Evolutionary conservation across 2,888 invertebrate species (phyloP).

Genomic region (Drosophila prolongata): DNA sequence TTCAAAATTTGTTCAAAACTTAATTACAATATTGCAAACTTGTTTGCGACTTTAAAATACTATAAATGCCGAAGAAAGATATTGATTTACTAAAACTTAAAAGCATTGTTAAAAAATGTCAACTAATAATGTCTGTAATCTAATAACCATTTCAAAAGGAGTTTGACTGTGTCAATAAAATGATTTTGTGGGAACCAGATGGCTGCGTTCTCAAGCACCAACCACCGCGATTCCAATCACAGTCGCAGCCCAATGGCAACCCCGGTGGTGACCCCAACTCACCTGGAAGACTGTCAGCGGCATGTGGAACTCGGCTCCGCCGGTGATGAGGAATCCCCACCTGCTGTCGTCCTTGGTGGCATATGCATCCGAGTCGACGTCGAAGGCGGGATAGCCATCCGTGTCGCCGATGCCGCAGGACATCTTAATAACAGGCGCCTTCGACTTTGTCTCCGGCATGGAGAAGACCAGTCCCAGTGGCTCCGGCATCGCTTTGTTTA

Average conservation of each 20-base stretch:
- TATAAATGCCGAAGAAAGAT: no score
- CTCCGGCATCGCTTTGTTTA: conserved; percentile 78
- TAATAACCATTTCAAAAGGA: no score
- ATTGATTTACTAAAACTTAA: no score
- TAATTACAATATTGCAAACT: no score
- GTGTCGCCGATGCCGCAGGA: conserved; percentile 84
- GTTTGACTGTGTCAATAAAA: neutral
- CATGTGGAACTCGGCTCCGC: conserved; percentile 85
- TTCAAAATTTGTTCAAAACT: no score
- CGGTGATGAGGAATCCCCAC: conserved; percentile 85
- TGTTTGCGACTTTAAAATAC: no score
- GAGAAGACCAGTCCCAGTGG: conserved; percentile 66
- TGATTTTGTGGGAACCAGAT: conserved; percentile 8
- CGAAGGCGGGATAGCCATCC: conserved; percentile 84
- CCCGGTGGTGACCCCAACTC: conserved; percentile 35
- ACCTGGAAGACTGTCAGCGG: conserved; percentile 85
- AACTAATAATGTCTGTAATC: no score
- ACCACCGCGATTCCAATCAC: neutral
- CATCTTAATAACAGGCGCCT: conserved; percentile 80
- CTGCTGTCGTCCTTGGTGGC: conserved; percentile 82
- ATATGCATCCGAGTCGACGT: conserved; percentile 82
- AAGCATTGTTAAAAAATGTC: no score
- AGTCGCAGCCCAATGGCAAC: neutral
- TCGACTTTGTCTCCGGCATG: conserved; percentile 80
- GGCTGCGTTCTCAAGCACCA: conserved; percentile 11